Conservation (phyloP, 1,140 invertebrate species). For the Limonius californicus region DNA sequence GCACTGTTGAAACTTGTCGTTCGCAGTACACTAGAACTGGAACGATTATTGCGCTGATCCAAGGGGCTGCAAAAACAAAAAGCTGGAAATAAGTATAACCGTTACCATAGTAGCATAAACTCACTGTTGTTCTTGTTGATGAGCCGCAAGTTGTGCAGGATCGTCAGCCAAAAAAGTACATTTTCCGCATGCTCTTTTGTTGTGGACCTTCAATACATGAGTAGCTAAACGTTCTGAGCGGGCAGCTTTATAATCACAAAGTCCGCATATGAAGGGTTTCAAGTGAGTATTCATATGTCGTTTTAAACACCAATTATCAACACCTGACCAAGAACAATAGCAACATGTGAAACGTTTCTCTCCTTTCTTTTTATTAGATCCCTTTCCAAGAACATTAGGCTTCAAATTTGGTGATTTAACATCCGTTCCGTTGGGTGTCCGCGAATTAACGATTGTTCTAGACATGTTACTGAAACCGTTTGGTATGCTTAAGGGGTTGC, state of each 20-base stretch:
- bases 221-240: constrained; percentile 80
- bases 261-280: constrained; percentile 82
- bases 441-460: constrained; percentile 30
- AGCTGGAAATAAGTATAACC: no score
- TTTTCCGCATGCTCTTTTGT: constrained; percentile 81
- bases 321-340: constrained; percentile 86
- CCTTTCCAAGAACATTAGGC: constrained; percentile 30
- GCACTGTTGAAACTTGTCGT: neutral
- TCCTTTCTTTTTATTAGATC: constrained; percentile 44
- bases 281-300: constrained; percentile 88
- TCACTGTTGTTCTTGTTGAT: constrained; percentile 68
- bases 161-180: constrained; percentile 83
- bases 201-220: constrained; percentile 87
- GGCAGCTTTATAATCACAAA: constrained; percentile 90
- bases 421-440: constrained; percentile 24
- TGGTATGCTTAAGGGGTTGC: constrained; percentile 40
- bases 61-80: constrained; percentile 44
- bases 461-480: constrained; percentile 40
- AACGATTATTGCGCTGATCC: constrained; percentile 41
- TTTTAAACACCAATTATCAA: constrained; percentile 92
- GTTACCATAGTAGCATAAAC: no score
- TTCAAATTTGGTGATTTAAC: constrained; percentile 33
- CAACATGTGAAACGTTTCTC: constrained; percentile 67
- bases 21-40: constrained; percentile 29
- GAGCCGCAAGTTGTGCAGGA: constrained; percentile 67